A percentile compares a stretch with the other conserved stretches of the same genome.
Conservation (phyloP, 2,797 vertebrate genomes). For the Dicrostonyx torquatus region DNA sequence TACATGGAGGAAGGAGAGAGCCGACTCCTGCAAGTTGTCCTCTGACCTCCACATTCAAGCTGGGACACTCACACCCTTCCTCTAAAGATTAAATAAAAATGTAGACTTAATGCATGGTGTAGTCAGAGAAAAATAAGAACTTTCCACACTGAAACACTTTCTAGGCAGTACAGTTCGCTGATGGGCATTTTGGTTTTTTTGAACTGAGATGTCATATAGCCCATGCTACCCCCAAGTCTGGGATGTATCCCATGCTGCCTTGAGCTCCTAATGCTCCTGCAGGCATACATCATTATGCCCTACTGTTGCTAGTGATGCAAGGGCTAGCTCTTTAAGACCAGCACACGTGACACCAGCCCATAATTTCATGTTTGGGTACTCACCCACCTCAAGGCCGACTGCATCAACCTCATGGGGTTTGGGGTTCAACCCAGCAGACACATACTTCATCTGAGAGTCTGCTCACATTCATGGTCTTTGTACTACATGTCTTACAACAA, state of each 20-base stretch:
- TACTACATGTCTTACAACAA: neutral
- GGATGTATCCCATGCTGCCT: neutral
- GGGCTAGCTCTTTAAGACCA: neutral
- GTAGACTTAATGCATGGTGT: neutral
- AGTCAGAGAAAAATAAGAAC: neutral
- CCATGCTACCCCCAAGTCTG: neutral
- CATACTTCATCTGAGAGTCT: neutral
- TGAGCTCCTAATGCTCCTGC: neutral
- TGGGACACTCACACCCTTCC: neutral
- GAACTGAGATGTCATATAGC: neutral
- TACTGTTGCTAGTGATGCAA: neutral
- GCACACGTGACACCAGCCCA: neutral
- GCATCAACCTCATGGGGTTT: rapidly evolving
- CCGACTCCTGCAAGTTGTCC: too few relatives aligned
- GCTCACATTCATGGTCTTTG: neutral
- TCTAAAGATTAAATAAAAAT: neutral
- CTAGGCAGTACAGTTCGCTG: neutral
- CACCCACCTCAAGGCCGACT: neutral
- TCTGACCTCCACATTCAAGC: neutral
- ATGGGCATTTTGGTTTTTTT: neutral
- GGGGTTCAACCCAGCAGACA: neutral
- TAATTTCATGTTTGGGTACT: neutral
- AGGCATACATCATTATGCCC: neutral
- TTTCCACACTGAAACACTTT: neutral
- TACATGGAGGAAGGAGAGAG: neutral